Evolutionary conservation across 2,888 invertebrate species (phyloP).

Genomic region (Drosophila parthenogenetica): DNA sequence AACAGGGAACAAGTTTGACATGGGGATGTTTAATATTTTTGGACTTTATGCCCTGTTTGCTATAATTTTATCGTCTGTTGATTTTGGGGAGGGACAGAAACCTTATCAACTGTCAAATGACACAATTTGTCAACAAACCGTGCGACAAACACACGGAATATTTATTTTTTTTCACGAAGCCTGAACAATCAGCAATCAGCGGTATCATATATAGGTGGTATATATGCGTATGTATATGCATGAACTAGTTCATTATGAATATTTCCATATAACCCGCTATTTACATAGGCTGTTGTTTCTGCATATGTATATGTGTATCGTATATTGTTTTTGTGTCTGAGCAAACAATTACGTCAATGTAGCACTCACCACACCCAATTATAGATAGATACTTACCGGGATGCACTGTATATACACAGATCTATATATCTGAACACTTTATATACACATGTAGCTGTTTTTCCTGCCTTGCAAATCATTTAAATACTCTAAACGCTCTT

Average conservation of each 20-base stretch:
- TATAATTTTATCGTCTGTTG: constrained; percentile 40
- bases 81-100: constrained; percentile 15
- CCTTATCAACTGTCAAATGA: constrained; percentile 63
- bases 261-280: constrained; percentile 49
- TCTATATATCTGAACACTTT: constrained; percentile 4
- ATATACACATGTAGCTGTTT: background rate
- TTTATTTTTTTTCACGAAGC: constrained; percentile 40
- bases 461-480: constrained; percentile 46
- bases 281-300: constrained; percentile 43
- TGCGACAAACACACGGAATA: constrained; percentile 13
- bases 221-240: constrained; percentile 1
- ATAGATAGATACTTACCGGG: constrained; percentile 44
- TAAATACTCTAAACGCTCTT: constrained; percentile 21
- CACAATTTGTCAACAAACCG: constrained; percentile 61
- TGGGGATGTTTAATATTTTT: constrained; percentile 17
- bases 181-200: constrained; percentile 32
- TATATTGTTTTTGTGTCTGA: constrained; percentile 28
- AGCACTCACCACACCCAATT: constrained; percentile 54
- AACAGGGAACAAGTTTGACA: constrained; percentile 30
- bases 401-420: constrained; percentile 11
- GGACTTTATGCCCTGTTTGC: constrained; percentile 25
- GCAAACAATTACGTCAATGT: constrained; percentile 72
- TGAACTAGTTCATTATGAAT: constrained; percentile 19
- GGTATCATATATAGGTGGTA: constrained; percentile 4
- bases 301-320: no score